Evolutionary conservation across 2,113 vertebrate genomes (phyloP), one percentile per base, ranked within the genome.

Genomic region (Rissa tridactyla): DNA sequence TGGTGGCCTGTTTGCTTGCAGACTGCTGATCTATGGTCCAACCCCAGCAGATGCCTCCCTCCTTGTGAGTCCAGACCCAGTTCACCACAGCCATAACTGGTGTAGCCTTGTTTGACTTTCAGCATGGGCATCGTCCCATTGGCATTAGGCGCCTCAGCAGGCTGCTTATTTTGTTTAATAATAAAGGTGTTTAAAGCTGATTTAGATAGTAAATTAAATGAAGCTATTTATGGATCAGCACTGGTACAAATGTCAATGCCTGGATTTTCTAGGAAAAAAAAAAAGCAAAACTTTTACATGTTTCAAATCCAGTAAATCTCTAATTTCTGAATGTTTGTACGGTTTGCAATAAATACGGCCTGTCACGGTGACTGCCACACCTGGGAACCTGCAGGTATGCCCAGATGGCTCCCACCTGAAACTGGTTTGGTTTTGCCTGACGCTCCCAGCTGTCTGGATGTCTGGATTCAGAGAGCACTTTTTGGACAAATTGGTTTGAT

Each of bases 361-460:
- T 32, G 46, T 9, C n/a, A 19, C n/a, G 1, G 0, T 62, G 32
- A 36, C n/a, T 36, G 1, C 36, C 51, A 6, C 6, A 25, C 11
- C 58, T 68, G 47, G 29, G 38, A 64, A 17, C 36, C 49, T 73
- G n/a, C 46, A 69, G 61, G 6, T 46, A 32, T 65, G 44, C 9
- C 58, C 36, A 19, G 10, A 62, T 19, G 30, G 9, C 42, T 90
- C 78, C 54, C 38, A 38, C 23, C 30, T 54, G 38, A 54, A 73
- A 44, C 32, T 44, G 36, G 2, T 38, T 75, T 36, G n/a, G 3
- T 40, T 95, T 44, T 32, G 2, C 10, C 51, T 30, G 69, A 44
- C 19, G 12, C 30, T 89, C 12, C 30, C 32, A 25, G 15, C 36
- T 11, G 15, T 11, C 14, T 27, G 34, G 21, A 23, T 14, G 8